Base-by-base conservation (phyloP, 2,113 vertebrate genomes). In the Empidonax alnorum region DNA sequence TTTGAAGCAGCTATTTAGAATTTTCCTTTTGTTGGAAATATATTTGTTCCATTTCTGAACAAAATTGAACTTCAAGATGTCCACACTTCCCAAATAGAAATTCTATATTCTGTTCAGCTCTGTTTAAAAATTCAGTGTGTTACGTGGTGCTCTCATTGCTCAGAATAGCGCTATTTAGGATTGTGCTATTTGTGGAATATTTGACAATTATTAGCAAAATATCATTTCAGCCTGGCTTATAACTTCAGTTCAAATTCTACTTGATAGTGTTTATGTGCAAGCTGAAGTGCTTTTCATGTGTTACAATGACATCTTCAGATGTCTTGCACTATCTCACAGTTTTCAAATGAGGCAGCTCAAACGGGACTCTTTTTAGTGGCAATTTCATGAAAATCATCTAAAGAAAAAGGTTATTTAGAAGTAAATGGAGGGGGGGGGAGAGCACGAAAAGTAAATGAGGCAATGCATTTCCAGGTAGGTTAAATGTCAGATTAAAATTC, bases 151-250 rank as follows among this genome's bases (percentile, higher is more conserved):
- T 92, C 65, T 78, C 71, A 69, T 75, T 74, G 65, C 90, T 97
- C 88, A 93, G 76, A 96, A 95, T 78, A 90, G 72, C 30, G 73
- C 85, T 86, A 90, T 96, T 95, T 90, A 86, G 69, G 89, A 91
- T 78, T 93, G 93, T 90, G 85, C 91, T 93, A 96, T 96, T 96
- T 94, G 90, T 82, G 83, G 85, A 97, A 66, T 93, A 94, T 96
- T 90, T 95, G 96, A 95, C 92, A 97, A 96, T 95, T 94, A 96
- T 96, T 95, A 97, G 90, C 91, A 95, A 96, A 96, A 91, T 94
- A 96, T 97, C 86, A 88, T 95, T 96, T 97, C 96, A 96, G 69
- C 74, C 68, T 72, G 74, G 83, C 92, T 95, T 95, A 94, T 96
- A 96, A 93, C 93, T 94, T 96, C 95, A 90, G 89, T 84, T 95